Evolutionary conservation across 1,140 invertebrate species (phyloP).

Genomic region (Thalassaphorura encarpata): DNA sequence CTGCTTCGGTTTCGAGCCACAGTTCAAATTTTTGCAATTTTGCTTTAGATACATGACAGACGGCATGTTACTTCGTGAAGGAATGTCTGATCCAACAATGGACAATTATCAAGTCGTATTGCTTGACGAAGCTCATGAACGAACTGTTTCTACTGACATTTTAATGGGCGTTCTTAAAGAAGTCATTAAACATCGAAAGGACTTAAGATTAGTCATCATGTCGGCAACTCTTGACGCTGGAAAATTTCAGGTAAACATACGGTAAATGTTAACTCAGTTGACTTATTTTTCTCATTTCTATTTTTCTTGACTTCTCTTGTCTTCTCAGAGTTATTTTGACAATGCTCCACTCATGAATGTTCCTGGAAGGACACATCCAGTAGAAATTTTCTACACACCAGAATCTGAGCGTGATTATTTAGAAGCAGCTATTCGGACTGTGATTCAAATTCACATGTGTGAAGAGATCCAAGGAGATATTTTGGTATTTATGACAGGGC

Average conservation of each 20-base stretch:
- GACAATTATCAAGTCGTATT: conserved; percentile 93
- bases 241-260: conserved; percentile 71
- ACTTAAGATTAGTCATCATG: conserved; percentile 98
- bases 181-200: conserved; percentile 83
- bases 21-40: no score
- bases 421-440: conserved; percentile 96
- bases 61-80: conserved; percentile 98
- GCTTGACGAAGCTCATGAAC: conserved; percentile 98
- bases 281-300: neutral
- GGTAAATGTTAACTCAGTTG: neutral
- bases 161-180: conserved; percentile 98
- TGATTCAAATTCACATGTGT: conserved; percentile 98
- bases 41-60: conserved; percentile 86
- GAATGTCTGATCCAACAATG: conserved; percentile 97
- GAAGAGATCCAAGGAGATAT: conserved; percentile 92
- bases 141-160: conserved; percentile 96
- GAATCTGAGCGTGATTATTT: conserved; percentile 97
- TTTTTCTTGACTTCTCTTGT: no score
- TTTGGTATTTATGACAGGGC: conserved; percentile 87
- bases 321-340: conserved; percentile 79
- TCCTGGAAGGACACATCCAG: conserved; percentile 89
- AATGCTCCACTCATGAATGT: conserved; percentile 98
- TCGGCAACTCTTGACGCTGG: conserved; percentile 99
- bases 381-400: conserved; percentile 98
- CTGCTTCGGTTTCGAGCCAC: no score